Evolutionary conservation across 53 echinoderm and acorn worm species (phyloP).

Genomic region (Stichopus horrens): DNA sequence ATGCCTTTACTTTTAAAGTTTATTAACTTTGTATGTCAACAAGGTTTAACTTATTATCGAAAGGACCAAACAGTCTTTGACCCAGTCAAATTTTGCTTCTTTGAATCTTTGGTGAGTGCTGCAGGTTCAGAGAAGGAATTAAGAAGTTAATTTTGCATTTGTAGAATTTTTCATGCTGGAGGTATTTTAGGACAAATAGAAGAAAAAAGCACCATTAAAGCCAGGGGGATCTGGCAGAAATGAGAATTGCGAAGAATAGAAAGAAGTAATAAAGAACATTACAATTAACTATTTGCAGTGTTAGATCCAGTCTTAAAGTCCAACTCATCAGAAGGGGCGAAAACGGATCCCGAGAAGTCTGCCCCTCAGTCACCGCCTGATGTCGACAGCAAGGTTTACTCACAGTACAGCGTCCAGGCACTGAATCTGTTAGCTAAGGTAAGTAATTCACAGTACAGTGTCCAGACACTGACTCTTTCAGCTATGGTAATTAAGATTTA

Average conservation of each 20-base stretch:
- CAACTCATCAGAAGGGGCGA: not conserved
- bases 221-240: too few relatives aligned
- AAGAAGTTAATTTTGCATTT: too few relatives aligned
- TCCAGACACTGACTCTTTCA: constrained; percentile 79
- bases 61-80: too few relatives aligned
- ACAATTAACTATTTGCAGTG: not conserved
- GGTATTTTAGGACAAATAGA: too few relatives aligned
- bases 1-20: too few relatives aligned
- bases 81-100: too few relatives aligned
- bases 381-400: constrained; percentile 61
- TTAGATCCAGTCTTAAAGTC: constrained; percentile 24
- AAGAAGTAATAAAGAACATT: not conserved
- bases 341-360: not conserved
- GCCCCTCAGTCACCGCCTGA: constrained; percentile 17
- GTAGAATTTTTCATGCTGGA: too few relatives aligned
- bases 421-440: constrained; percentile 90
- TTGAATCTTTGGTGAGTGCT: too few relatives aligned
- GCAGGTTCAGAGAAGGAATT: too few relatives aligned
- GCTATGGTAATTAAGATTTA: constrained; percentile 73
- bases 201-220: too few relatives aligned
- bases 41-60: too few relatives aligned
- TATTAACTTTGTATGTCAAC: too few relatives aligned
- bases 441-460: constrained; percentile 88
- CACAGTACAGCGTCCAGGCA: constrained; percentile 95
- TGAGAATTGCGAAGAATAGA: not conserved